Evolutionary conservation across 2,797 vertebrate genomes (phyloP).

Genomic region (Poecilia gillii): DNA sequence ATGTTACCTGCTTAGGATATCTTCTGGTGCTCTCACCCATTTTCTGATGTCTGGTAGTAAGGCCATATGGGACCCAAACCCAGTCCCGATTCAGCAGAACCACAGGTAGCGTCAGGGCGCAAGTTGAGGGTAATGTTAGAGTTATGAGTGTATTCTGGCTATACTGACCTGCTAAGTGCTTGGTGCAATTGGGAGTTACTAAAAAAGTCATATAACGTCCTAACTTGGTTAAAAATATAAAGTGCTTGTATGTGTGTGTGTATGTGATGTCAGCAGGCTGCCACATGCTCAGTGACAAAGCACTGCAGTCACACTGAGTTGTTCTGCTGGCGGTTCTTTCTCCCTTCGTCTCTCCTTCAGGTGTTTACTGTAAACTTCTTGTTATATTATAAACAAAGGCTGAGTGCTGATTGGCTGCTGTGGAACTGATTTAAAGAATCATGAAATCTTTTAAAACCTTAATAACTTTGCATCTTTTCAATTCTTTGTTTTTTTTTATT

Average conservation of each 20-base stretch:
- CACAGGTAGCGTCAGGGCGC: not conserved
- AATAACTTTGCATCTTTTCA: not conserved
- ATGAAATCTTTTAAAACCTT: not conserved
- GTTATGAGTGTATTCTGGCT: not conserved
- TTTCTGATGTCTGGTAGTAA: not conserved
- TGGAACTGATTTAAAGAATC: not conserved
- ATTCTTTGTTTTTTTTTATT: not conserved
- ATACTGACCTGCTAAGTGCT: not conserved
- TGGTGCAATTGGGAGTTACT: not conserved
- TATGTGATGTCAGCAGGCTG: not conserved
- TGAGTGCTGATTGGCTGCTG: not conserved
- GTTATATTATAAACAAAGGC: not conserved
- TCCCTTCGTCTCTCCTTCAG: not conserved
- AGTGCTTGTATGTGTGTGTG: not conserved
- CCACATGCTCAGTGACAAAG: slow-evolving; percentile 8
- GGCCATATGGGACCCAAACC: not conserved
- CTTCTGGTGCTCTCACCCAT: not conserved
- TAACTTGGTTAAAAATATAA: not conserved
- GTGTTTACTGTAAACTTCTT: not conserved
- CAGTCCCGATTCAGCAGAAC: no score
- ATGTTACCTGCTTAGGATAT: not conserved
- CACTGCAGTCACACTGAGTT: not conserved
- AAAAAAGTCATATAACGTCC: not conserved
- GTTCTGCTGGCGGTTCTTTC: not conserved
- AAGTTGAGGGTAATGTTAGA: not conserved